A percentile compares a stretch with the other conserved stretches of the same genome.
Evolutionary conservation across 92 coral and sea anemone genomes (phyloP).

Genomic region (Umimayanthus kanabou): DNA sequence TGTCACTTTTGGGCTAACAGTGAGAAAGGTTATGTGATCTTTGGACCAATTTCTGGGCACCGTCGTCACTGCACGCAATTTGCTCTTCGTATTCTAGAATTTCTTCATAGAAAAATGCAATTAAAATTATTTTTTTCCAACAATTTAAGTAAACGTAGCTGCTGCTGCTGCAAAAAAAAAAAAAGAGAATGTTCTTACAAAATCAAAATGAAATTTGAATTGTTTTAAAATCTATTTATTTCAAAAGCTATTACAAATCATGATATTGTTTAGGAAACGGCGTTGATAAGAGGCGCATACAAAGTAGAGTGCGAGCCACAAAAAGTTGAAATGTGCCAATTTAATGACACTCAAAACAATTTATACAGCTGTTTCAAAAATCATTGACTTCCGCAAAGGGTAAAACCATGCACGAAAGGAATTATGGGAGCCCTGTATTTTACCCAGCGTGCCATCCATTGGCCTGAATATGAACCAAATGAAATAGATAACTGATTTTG

Average conservation of each 20-base stretch:
- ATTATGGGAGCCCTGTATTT: too few species aligned
- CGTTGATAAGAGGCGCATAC: background rate
- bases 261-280: background rate
- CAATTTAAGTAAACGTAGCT: background rate
- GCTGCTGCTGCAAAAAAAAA: background rate
- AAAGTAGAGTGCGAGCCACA: background rate
- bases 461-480: too few species aligned
- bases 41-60: background rate
- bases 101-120: background rate
- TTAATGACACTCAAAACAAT: too few species aligned
- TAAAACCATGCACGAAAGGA: too few species aligned
- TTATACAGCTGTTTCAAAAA: too few species aligned
- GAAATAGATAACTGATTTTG: too few species aligned
- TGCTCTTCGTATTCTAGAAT: background rate
- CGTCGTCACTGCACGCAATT: background rate
- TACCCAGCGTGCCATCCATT: too few species aligned
- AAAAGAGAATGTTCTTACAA: background rate
- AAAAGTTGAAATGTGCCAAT: background rate
- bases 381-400: too few species aligned
- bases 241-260: background rate
- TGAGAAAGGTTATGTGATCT: background rate
- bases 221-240: constrained; percentile 10
- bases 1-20: background rate
- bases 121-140: background rate
- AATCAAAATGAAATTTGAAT: background rate